A percentile compares a stretch with the other conserved stretches of the same genome.
Conservation (phyloP, 2,113 vertebrate species). For the Xenus cinereus region DNA sequence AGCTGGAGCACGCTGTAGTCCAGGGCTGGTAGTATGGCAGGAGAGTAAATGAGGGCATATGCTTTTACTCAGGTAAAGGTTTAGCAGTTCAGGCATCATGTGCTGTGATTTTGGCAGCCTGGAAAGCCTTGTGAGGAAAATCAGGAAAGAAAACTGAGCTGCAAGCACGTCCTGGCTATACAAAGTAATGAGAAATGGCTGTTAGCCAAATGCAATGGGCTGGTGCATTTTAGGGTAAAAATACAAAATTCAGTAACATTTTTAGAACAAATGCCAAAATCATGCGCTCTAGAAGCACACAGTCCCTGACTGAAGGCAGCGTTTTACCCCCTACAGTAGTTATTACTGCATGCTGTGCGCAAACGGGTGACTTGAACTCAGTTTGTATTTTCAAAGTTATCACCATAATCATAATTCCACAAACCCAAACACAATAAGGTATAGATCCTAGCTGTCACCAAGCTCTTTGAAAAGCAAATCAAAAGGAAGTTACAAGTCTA, state of each 20-base stretch:
- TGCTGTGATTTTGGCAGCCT: neutral
- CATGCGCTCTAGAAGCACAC: neutral
- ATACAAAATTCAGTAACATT: neutral
- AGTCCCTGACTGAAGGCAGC: neutral
- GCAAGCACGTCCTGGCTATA: neutral
- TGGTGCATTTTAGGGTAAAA: neutral
- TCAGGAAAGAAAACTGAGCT: neutral
- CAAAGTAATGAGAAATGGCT: neutral
- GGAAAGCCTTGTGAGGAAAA: neutral
- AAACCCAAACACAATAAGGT: neutral
- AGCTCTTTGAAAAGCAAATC: neutral
- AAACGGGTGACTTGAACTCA: neutral
- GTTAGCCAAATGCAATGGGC: neutral
- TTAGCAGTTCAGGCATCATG: neutral
- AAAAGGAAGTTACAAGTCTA: neutral
- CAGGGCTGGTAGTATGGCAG: neutral
- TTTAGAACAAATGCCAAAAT: neutral
- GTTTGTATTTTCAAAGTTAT: neutral
- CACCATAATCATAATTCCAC: neutral
- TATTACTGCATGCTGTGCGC: neutral
- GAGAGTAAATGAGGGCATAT: neutral
- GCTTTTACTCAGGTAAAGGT: neutral
- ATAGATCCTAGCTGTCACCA: neutral
- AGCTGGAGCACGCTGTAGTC: neutral
- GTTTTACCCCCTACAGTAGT: neutral